phyloP scores from a whole-genome alignment of 2,797 vertebrate species.

The Echeneis naucrates region DNA sequence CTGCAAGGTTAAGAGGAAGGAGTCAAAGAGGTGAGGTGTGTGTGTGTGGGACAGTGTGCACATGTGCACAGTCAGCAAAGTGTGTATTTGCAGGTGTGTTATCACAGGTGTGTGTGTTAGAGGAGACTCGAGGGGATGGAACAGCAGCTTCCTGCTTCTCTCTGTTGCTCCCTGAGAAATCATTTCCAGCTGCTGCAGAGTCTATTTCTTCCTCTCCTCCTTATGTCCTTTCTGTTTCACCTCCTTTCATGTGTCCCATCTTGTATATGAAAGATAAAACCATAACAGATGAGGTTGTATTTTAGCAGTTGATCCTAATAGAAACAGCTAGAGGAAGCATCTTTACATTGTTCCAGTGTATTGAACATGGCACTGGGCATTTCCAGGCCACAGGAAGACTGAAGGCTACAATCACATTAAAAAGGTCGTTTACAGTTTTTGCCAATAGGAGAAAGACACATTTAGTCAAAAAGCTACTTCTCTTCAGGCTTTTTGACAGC shows the following conservation, averaged over 20 bases:
- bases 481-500: background rate
- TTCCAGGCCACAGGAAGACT: background rate
- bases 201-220: conserved; percentile 35
- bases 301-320: conserved; percentile 25
- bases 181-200: conserved; percentile 68
- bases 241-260: background rate
- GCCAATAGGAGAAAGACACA: background rate
- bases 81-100: conserved; percentile 59
- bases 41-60: conserved; percentile 13
- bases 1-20: conserved; percentile 51
- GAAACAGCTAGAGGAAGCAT: conserved; percentile 5
- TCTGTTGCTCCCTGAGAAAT: conserved; percentile 69
- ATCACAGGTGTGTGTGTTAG: conserved; percentile 50
- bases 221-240: conserved; percentile 32
- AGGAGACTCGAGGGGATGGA: conserved; percentile 58
- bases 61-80: conserved; percentile 60
- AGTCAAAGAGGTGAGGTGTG: conserved; percentile 13
- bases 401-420: background rate
- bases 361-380: conserved; percentile 14
- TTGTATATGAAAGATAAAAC: background rate
- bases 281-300: conserved; percentile 6
- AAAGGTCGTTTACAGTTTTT: background rate
- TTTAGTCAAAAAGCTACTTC: background rate
- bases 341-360: conserved; percentile 25
- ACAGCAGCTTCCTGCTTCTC: conserved; percentile 64